Base-by-base conservation (phyloP, 2,888 invertebrate genomes). In the Nudaria mundana region DNA sequence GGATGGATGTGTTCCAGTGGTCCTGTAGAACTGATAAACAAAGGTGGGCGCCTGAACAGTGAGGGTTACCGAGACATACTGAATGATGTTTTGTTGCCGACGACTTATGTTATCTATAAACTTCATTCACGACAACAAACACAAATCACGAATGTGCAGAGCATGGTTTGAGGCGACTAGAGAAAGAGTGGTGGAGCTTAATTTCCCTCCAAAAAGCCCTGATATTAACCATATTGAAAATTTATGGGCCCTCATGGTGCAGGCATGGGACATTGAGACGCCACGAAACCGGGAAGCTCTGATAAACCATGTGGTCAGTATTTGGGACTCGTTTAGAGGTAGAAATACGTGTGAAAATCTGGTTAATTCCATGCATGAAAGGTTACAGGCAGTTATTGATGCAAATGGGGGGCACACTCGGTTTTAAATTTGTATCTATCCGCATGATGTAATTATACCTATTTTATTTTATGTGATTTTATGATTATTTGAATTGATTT, bases 1-100 rank as follows among this genome's bases (percentile, higher is more conserved):
- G 58, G 57, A 5, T 63, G 54, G 57, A 56, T 65, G 44, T 52
- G 54, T 31, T 37, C 37, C 8, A 44, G 45, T 30, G 56, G 60
- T 8, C 49, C 54, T 5, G 54, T 54, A 5, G 60, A 60, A 41
- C 38, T 63, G 5, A 44, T 52, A 3, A 40, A 48, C 23, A 40
- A 61, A 5, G 31, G 38, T 16, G 44, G 48, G 10, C 31, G 51
- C 12, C 30, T 48, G 41, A 52, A 41, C 37, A 37, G 37, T 20
- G 25, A 24, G 29, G 33, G 32, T 20, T 43, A 43, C 20, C 26
- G 18, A 38, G 37, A 33, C 20, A 32, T 37, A 16, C 30, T 39
- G 25, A 15, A 35, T 16, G 35, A 42, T 32, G 23, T 31, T 37
- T 32, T 38, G 15, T 15, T 43, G 18, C 34, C 38, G 24, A 1